Percentiles rank a stretch among this genome's conserved stretches.
Conservation (phyloP, 2,113 vertebrate genomes). For the Gopherus evgoodei region DNA sequence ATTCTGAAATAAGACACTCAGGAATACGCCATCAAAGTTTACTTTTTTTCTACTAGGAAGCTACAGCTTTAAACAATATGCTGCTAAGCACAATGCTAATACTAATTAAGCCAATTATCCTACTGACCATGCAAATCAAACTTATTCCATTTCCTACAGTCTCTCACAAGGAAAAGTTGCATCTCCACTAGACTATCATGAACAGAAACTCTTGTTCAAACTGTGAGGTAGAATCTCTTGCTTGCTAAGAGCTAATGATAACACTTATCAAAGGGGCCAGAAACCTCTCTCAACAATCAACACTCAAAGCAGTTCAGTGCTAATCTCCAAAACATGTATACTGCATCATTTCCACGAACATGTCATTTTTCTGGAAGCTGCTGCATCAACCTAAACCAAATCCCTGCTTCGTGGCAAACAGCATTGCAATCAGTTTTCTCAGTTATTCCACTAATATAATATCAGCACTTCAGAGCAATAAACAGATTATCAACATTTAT, state of each 20-base stretch:
- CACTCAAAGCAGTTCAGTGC: background rate
- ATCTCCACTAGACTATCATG: background rate
- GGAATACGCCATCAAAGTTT: background rate
- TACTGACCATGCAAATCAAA: background rate
- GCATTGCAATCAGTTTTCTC: background rate
- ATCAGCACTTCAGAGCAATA: fast-evolving
- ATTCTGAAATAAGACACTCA: background rate
- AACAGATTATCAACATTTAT: background rate
- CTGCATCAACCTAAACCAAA: background rate
- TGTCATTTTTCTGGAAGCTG: background rate
- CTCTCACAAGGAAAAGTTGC: background rate
- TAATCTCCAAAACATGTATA: background rate
- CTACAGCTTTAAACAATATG: background rate
- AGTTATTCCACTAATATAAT: background rate
- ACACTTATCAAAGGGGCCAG: background rate
- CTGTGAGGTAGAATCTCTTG: background rate
- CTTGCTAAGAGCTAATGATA: background rate
- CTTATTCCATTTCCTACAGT: fast-evolving
- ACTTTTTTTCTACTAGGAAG: background rate
- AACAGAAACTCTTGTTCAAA: background rate
- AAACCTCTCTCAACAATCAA: background rate
- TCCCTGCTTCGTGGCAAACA: background rate
- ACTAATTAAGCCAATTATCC: background rate
- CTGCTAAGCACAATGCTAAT: background rate
- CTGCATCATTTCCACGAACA: background rate